These are phyloP conservation scores for Melanogrammus aeglefinus DNA, from an alignment of 2,797 vertebrate species.

Conservation along the genomic window DNA sequence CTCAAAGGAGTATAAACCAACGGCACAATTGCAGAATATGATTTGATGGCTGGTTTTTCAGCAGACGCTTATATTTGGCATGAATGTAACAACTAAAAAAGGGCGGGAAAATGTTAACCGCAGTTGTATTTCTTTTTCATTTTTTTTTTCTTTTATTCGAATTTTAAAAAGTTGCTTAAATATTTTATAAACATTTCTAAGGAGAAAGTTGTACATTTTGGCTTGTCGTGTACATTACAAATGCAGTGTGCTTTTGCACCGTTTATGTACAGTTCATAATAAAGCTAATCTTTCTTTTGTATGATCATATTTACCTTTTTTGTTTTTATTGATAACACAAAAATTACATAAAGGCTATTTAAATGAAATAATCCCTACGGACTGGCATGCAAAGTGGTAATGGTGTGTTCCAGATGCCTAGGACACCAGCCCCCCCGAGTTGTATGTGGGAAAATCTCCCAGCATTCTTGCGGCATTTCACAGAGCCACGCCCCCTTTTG, in stretches of 20 bases:
- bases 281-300: conserved; percentile 72
- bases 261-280: conserved; percentile 81
- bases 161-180: conserved; percentile 47
- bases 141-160: conserved; percentile 22
- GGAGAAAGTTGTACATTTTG: conserved; percentile 75
- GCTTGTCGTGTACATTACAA: conserved; percentile 71
- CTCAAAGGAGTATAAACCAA: background rate
- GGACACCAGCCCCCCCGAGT: no score
- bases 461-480: no score
- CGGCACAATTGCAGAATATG: background rate
- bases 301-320: conserved; percentile 52
- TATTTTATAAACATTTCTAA: conserved; percentile 70
- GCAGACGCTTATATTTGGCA: conserved; percentile 32
- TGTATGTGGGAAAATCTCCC: no score
- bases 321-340: background rate
- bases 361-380: background rate
- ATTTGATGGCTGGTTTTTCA: background rate
- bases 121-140: conserved; percentile 39
- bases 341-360: background rate
- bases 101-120: conserved; percentile 31
- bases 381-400: background rate
- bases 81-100: conserved; percentile 53
- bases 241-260: conserved; percentile 74
- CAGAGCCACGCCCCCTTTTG: no score
- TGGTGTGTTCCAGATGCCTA: no score